Evolutionary conservation across 64 coral and sea anemone species (phyloP).

Genomic region (Porites australiensis): DNA sequence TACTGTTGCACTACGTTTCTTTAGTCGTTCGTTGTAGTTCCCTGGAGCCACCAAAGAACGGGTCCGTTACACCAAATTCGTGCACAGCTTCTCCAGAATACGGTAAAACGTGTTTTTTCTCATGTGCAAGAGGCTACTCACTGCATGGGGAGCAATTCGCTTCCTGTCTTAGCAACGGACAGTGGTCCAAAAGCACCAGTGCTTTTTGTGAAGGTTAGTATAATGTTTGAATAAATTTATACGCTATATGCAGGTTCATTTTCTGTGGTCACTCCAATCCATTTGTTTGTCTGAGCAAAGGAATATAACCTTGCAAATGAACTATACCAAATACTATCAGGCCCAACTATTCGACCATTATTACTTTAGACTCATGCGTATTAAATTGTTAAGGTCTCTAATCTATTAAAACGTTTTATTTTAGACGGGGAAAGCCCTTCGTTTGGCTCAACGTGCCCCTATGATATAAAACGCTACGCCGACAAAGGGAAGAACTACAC

Average conservation of each 20-base stretch:
- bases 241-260: no score
- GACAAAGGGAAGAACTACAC: conserved; percentile 44
- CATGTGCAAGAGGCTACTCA: conserved; percentile 47
- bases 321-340: no score
- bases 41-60: background rate
- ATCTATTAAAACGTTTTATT: background rate
- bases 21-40: conserved; percentile 20
- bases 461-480: conserved; percentile 34
- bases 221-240: background rate
- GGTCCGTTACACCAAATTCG: background rate
- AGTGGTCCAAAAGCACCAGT: conserved; percentile 30
- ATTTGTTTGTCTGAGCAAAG: no score
- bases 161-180: conserved; percentile 31
- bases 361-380: background rate
- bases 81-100: conserved; percentile 29
- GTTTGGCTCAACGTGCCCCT: conserved; percentile 63
- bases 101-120: conserved; percentile 44
- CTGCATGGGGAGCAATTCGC: conserved; percentile 21
- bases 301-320: no score
- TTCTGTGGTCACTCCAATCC: no score
- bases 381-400: background rate
- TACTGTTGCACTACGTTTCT: background rate
- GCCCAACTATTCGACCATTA: background rate
- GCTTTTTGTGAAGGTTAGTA: conserved; percentile 50
- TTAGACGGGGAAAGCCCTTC: conserved; percentile 67